Evolutionary conservation across 1,140 invertebrate genomes (phyloP).

Genomic region (Dryas iulia): DNA sequence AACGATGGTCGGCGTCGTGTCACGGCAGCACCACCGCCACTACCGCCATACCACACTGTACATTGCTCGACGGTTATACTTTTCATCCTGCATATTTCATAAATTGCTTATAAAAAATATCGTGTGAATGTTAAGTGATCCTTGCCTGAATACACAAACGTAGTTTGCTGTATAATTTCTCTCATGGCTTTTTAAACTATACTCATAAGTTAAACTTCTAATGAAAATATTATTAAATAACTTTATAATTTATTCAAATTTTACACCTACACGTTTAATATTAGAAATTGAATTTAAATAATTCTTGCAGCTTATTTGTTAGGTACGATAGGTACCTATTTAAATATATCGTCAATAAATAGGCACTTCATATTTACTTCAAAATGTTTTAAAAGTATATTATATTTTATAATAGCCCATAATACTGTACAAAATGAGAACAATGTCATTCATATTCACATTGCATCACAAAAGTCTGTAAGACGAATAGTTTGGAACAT

Average conservation of each 20-base stretch:
- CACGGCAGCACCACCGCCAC: conserved; percentile 12
- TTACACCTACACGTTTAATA: too few relatives aligned
- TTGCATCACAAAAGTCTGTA: conserved; percentile 17
- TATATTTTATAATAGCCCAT: background rate
- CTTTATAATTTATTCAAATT: too few relatives aligned
- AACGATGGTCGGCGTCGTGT: conserved; percentile 29
- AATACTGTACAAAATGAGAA: conserved; percentile 6
- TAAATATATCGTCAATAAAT: too few relatives aligned
- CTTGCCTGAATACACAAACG: too few relatives aligned
- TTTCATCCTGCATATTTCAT: background rate
- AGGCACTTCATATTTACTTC: too few relatives aligned
- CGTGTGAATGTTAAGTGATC: too few relatives aligned
- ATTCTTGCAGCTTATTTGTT: too few relatives aligned
- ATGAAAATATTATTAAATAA: background rate
- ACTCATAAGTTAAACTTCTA: background rate
- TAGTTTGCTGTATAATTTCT: too few relatives aligned
- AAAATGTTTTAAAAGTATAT: too few relatives aligned
- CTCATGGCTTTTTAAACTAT: too few relatives aligned
- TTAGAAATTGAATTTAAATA: too few relatives aligned
- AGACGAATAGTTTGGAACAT: background rate
- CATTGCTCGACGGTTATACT: background rate
- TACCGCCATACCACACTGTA: conserved; percentile 9
- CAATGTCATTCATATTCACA: conserved; percentile 23
- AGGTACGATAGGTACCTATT: too few relatives aligned
- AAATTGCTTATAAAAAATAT: background rate